Conservation (phyloP, 2,113 vertebrate genomes). For the Hippocampus comes region DNA sequence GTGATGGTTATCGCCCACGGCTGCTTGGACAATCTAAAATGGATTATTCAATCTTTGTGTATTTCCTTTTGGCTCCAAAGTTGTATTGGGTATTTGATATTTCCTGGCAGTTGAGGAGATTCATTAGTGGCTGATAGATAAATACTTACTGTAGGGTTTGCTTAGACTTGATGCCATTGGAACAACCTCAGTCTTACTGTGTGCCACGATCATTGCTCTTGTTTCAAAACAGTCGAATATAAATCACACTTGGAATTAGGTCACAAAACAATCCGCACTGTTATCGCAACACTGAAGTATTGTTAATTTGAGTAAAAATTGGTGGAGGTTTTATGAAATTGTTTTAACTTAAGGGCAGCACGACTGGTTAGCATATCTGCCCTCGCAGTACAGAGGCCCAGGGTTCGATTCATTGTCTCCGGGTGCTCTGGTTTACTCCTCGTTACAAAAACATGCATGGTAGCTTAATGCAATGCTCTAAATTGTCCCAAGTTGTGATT, state of each 20-base stretch:
- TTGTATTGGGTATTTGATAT: conserved; percentile 17
- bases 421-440: no score
- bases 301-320: neutral
- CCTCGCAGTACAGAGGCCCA: no score
- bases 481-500: no score
- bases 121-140: conserved; percentile 43
- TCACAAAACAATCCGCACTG: neutral
- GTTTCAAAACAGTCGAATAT: conserved; percentile 2
- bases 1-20: conserved; percentile 31
- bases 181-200: conserved; percentile 13
- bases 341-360: no score
- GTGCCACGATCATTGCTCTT: conserved; percentile 11
- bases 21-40: conserved; percentile 46
- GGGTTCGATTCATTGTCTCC: no score
- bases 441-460: no score
- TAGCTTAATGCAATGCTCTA: no score
- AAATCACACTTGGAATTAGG: conserved; percentile 7
- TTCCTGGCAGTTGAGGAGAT: conserved; percentile 23
- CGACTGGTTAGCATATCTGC: no score
- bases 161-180: neutral
- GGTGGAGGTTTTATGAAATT: neutral
- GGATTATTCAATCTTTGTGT: conserved; percentile 36
- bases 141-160: conserved; percentile 22
- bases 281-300: no score
- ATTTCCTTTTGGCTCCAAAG: conserved; percentile 27